phyloP scores from a whole-genome alignment of 2,888 invertebrate species.

The Doris montereyensis region DNA sequence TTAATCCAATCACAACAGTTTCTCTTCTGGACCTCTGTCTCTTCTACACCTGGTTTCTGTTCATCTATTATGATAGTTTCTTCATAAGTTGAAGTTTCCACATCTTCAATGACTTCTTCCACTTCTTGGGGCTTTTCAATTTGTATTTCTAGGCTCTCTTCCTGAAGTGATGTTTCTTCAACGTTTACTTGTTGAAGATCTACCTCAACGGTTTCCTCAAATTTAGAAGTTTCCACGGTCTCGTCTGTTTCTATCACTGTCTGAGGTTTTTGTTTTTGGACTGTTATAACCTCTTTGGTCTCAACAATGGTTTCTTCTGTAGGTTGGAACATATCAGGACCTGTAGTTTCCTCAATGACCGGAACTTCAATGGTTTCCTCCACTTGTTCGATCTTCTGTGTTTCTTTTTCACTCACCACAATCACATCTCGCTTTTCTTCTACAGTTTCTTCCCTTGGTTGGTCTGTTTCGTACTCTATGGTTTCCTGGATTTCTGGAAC shows the following conservation, averaged over 20 bases:
- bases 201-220: constrained; percentile 43
- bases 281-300: background rate
- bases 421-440: constrained; percentile 38
- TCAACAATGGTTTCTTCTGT: constrained; percentile 16
- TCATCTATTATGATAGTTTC: constrained; percentile 43
- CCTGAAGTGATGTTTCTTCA: constrained; percentile 32
- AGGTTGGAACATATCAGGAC: background rate
- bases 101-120: constrained; percentile 34
- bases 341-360: constrained; percentile 22
- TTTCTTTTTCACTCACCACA: constrained; percentile 9
- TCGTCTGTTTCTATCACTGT: constrained; percentile 38
- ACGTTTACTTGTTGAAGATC: constrained; percentile 39
- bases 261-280: constrained; percentile 29
- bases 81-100: constrained; percentile 40
- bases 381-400: constrained; percentile 25
- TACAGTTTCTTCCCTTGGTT: constrained; percentile 42
- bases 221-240: background rate
- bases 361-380: constrained; percentile 10
- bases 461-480: constrained; percentile 27
- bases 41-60: constrained; percentile 46
- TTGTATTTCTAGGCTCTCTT: constrained; percentile 41
- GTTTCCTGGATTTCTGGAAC: constrained; percentile 39
- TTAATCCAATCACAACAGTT: constrained; percentile 7
- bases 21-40: constrained; percentile 41
- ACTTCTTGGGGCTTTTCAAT: constrained; percentile 36